Evolutionary conservation across 1,140 invertebrate species (phyloP), one percentile per base, ranked within the genome.

Genomic region (Drosophila erecta): DNA sequence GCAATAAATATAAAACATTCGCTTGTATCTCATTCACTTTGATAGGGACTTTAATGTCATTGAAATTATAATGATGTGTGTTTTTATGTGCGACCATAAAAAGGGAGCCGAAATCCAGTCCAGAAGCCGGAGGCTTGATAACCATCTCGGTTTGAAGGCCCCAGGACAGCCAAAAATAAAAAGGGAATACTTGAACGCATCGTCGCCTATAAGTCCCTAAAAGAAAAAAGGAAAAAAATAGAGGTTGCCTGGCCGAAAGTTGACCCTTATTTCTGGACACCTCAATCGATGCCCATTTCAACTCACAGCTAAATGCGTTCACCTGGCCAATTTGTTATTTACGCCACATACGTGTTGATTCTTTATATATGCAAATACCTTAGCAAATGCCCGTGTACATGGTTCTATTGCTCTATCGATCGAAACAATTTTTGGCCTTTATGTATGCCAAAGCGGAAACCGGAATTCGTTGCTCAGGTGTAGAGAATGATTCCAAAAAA

Each of bases 41-140:
- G 83, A 86, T 83, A 87, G 87, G 75, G 80, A 83, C 79, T 87
- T 77, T 79, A 86, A 87, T 89, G 83, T 83, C 83, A 87, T 89
- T 87, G 76, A 87, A 87, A 87, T 87, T 89, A 87, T 89, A 89
- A 87, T 86, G 85, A 86, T 83, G 83, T 87, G 84, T 83, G 84
- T 58, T 69, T 86, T 85, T 78, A 86, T 87, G 64, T 51, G 67
- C 62, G 64, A 62, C 77, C 77, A 81, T 85, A 85, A 85, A 81
- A 46, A 40, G 50, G 20, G 35, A 67, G 27, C 53, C 22, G 14
- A 35, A 24, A 17, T 12, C 15, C 20, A 35, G 27, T 17, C 5
- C 27, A 22, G 17, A 38, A 20, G 17, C 8, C 14, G 40, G 6
- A 30, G 27, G 8, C 44, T 15, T 24, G 41, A 66, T 37, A 0